These are phyloP conservation scores for Drosophila helvetica DNA, from an alignment of 2,888 invertebrate genomes.

Conservation along the genomic window DNA sequence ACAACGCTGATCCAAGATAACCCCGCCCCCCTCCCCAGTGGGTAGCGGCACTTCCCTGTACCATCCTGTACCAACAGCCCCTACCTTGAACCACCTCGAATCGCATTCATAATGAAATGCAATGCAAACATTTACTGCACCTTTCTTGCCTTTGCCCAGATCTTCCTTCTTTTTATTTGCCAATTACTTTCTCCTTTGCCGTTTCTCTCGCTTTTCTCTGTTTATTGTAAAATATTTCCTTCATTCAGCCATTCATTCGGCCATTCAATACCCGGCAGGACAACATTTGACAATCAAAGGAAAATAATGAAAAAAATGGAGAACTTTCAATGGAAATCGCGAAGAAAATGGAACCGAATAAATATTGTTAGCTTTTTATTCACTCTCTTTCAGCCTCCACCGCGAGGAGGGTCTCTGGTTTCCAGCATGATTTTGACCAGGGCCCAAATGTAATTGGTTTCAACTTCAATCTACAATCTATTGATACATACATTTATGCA, in stretches of 20 bases:
- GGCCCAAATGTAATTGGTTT: constrained; percentile 35
- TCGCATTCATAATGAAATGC: constrained; percentile 61
- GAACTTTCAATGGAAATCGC: constrained; percentile 24
- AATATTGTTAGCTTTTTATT: constrained; percentile 7
- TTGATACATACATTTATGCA: not conserved
- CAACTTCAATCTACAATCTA: not conserved
- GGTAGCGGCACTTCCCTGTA: not conserved
- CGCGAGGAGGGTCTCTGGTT: not conserved
- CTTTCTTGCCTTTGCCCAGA: constrained; percentile 12
- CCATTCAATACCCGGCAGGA: not conserved
- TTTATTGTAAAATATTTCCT: constrained; percentile 1
- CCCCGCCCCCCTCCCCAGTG: too few species aligned
- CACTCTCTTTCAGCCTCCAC: not conserved
- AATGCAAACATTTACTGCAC: constrained; percentile 62
- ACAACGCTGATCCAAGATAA: not conserved
- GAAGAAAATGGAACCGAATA: constrained; percentile 26
- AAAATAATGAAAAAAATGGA: constrained; percentile 13
- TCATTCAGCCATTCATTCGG: not conserved
- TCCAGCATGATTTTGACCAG: constrained; percentile 5
- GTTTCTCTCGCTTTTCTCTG: constrained; percentile 1
- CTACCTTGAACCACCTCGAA: constrained; percentile 42
- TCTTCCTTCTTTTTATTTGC: constrained; percentile 21
- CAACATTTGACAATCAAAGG: constrained; percentile 10
- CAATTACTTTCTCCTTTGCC: constrained; percentile 35
- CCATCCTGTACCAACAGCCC: not conserved